Evolutionary conservation across 2,113 vertebrate species (phyloP).

Genomic region (Danionella cerebrum): DNA sequence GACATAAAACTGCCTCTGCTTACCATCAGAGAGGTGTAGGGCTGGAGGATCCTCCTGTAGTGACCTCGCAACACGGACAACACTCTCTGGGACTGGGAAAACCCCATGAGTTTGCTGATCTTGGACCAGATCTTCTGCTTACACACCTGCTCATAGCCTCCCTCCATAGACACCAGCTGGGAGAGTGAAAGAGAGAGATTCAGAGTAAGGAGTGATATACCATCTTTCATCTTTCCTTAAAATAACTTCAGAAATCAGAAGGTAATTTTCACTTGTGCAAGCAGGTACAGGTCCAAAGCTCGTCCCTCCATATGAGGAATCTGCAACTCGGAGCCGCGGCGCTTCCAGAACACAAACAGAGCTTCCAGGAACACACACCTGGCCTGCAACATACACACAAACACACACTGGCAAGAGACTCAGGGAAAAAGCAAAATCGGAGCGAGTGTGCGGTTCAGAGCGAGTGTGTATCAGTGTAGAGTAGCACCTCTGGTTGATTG

Average conservation of each 20-base stretch:
- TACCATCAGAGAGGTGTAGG: constrained; percentile 90
- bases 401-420: too few species aligned
- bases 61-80: constrained; percentile 87
- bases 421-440: too few species aligned
- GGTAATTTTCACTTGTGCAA: too few species aligned
- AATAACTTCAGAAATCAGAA: too few species aligned
- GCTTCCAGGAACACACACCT: constrained; percentile 74
- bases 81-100: constrained; percentile 82
- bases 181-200: neutral
- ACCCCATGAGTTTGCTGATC: constrained; percentile 85
- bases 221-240: too few species aligned
- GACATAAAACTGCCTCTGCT: too few species aligned
- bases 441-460: too few species aligned
- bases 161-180: constrained; percentile 87
- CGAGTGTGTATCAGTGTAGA: too few species aligned
- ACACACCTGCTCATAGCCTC: constrained; percentile 86
- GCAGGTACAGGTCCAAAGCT: constrained; percentile 86
- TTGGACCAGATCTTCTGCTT: constrained; percentile 97
- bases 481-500: constrained; percentile 97
- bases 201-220: too few species aligned
- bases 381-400: neutral
- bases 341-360: constrained; percentile 96
- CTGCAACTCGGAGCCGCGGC: constrained; percentile 89
- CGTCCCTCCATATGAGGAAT: constrained; percentile 93
- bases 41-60: constrained; percentile 91